Evolutionary conservation across 2,888 invertebrate genomes (phyloP).

Genomic region (Tribolium freemani): DNA sequence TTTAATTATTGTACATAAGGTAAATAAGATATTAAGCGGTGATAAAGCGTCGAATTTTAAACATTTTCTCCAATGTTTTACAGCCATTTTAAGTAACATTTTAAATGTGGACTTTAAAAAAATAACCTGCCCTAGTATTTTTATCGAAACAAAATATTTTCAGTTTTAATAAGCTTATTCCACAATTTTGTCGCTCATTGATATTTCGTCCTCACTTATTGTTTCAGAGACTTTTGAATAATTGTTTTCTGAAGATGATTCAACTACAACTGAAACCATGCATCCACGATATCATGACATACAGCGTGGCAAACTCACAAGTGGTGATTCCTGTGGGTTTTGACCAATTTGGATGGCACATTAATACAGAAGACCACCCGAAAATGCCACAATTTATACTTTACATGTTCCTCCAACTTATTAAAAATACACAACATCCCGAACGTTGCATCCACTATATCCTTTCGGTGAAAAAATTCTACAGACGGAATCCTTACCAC

Average conservation of each 20-base stretch:
- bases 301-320: constrained; percentile 66
- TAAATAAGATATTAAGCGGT: no score
- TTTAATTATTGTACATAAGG: no score
- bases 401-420: constrained; percentile 70
- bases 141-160: no score
- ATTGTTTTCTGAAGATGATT: constrained; percentile 65
- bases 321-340: constrained; percentile 69
- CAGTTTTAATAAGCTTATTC: no score
- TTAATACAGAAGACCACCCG: constrained; percentile 68
- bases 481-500: constrained; percentile 74
- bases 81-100: no score
- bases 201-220: no score
- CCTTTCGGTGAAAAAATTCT: constrained; percentile 69
- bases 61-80: no score
- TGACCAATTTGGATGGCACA: constrained; percentile 72
- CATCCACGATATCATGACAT: constrained; percentile 69
- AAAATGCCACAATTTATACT: constrained; percentile 71
- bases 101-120: no score
- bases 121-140: no score
- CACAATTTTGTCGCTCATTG: no score
- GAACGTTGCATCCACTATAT: constrained; percentile 68
- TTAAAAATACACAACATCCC: constrained; percentile 67
- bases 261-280: constrained; percentile 71
- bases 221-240: constrained; percentile 2
- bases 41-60: no score